Base-by-base conservation (phyloP, 2,113 vertebrate genomes). In the Brachyistius frenatus region DNA sequence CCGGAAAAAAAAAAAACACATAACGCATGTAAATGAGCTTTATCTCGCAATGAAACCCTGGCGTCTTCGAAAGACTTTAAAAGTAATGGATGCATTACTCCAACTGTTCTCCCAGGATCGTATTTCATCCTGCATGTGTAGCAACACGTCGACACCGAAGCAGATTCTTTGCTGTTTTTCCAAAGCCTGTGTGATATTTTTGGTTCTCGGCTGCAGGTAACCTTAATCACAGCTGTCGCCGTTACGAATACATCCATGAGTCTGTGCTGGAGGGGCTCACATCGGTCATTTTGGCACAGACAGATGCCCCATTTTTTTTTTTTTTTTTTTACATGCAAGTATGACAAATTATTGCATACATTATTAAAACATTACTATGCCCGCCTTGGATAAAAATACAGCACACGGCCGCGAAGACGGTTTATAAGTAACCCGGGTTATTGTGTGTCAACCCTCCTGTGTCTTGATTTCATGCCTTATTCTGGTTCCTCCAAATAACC, bases 401-500 rank as follows among this genome's bases (percentile, higher is more conserved):
- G n/a, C n/a, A 41, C 23, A 2, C 14, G 2, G 41, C 23, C 23
- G 23, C 23, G 23, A 62, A 57, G n/a, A 31, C 46, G 50, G 14
- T 8, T 69, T 49, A 46, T 54, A 3, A 32, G 14, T 33, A 66
- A 73, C n/a, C 3, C 23, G 35, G 63, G 46, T 62, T 78, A 73
- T 56, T 23, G 30, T 62, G 56, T 10, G 16, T 57, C 32, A 49
- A 32, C n/a, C 49, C 30, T 16, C 49, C 30, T 14, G 31, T 2
- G 5, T 53, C 31, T 36, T 36, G 8, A 52, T 33, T 35, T 60
- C 47, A 6, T 62, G 30, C 46, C 13, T 35, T 65, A 53, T 56
- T 73, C 58, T 35, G 41, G 61, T 6, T 46, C 52, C 54, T 76
- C 30, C 9, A 70, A 54, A 81, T 73, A 57, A 62, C 73, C 35